Evolutionary conservation across 2,797 vertebrate species (phyloP), one percentile per base, ranked within the genome.

Genomic region (Darevskia mixta): DNA sequence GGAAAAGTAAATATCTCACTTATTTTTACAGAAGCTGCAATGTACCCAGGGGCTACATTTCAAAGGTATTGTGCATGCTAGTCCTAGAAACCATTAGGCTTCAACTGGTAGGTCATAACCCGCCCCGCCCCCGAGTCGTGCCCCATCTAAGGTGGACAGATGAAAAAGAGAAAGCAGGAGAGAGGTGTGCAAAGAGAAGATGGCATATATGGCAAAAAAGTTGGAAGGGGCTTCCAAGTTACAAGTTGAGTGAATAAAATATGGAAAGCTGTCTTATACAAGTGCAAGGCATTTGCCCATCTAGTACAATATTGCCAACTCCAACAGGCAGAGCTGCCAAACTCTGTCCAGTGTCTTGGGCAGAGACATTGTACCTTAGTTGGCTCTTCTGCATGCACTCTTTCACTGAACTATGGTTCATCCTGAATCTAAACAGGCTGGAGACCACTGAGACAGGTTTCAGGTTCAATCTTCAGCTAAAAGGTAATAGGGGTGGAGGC

Each of bases 141-240:
- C 17, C 8, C n/a, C 3, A 38, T n/a, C 20, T 27, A 38, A 5
- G 10, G 6, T n/a, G 2, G 8, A 1, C 1, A 49, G 20, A n/a
- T 38, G 45, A 18, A 13, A 18, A 13, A n/a, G 25, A 67, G 17
- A 82, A 38, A 32, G 20, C 13, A 67, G 29, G 49, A 32, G 27
- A 55, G 5, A 18, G 4, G 32, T 71, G 29, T 29, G 69, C 13
- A 71, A 71, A 43, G 64, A 45, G 29, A 18, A 58, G 1, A 58
- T 29, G 25, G 20, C 20, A 29, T 82, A 49, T 69, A 17, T n/a
- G 38, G 10, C 3, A 9, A 71, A 82, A 82, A 10, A n/a, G 17
- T 32, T 32, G 6, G 66, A n/a, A 69, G 29, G 9, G 18, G 29
- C 8, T 20, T 43, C 43, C 29, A 23, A 71, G 41, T 49, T 18